phyloP scores from a whole-genome alignment of 64 coral and sea anemone genomes.

The Anthopleura sola region DNA sequence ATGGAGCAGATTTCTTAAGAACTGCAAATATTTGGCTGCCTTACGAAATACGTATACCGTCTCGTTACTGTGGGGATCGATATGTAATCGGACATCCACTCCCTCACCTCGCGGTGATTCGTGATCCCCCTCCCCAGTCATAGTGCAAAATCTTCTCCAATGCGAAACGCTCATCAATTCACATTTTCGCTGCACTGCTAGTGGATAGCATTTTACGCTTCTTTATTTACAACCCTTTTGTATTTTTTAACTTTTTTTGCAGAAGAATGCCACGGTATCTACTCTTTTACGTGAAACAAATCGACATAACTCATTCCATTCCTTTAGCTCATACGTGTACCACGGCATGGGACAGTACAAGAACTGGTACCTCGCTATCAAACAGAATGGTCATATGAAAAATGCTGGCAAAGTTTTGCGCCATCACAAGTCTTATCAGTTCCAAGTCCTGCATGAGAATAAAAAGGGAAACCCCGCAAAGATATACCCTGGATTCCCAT shows the following conservation, averaged over 20 bases:
- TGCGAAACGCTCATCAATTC: no score
- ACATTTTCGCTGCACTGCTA: no score
- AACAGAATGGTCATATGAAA: slow-evolving; percentile 23
- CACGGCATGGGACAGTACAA: background rate
- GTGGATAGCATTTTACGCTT: background rate
- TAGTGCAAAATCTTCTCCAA: no score
- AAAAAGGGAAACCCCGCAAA: background rate
- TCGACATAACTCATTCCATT: background rate
- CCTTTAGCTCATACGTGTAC: slow-evolving; percentile 12
- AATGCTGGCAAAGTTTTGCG: slow-evolving; percentile 12
- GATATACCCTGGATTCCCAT: background rate
- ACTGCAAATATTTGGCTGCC: no score
- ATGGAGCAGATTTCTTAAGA: no score
- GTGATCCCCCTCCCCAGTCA: no score
- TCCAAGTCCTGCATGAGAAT: slow-evolving; percentile 8
- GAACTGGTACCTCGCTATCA: slow-evolving; percentile 19
- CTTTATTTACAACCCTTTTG: background rate
- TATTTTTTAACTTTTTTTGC: background rate
- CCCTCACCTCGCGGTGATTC: no score
- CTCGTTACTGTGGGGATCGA: no score
- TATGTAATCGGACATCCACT: no score
- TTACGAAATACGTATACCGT: no score
- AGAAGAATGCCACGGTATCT: background rate
- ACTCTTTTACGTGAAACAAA: background rate
- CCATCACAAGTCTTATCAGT: slow-evolving; percentile 28